Percentiles rank a stretch among this genome's conserved stretches.
Evolutionary conservation across 2,797 vertebrate genomes (phyloP).

Genomic region (Sibirionetta formosa): DNA sequence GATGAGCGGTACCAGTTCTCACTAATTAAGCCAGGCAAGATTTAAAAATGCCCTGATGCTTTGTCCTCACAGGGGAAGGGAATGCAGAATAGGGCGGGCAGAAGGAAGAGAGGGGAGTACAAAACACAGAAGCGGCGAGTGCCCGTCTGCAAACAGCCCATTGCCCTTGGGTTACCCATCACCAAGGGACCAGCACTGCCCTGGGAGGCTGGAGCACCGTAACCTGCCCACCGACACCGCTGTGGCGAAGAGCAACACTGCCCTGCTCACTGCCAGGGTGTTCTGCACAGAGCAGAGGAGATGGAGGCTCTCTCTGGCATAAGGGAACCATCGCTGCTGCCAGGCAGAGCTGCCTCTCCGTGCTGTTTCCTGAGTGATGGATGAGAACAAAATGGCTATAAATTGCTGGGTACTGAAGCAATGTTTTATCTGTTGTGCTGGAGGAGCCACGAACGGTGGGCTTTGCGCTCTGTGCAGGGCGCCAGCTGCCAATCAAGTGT

Average conservation of each 20-base stretch:
- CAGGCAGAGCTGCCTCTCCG: background rate
- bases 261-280: background rate
- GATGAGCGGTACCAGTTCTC: slow-evolving; percentile 71
- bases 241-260: fast-evolving
- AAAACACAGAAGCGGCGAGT: fast-evolving
- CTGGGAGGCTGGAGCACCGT: background rate
- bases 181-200: background rate
- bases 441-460: background rate
- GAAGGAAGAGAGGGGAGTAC: background rate
- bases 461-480: fast-evolving
- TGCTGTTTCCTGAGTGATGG: background rate
- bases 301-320: fast-evolving
- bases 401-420: background rate
- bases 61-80: slow-evolving; percentile 6
- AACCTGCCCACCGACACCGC: background rate
- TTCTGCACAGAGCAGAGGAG: fast-evolving
- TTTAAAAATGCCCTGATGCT: slow-evolving; percentile 59
- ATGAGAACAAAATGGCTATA: background rate
- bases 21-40: slow-evolving; percentile 76
- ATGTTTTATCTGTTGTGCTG: fast-evolving
- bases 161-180: background rate
- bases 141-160: background rate
- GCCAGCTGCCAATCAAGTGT: background rate
- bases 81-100: fast-evolving
- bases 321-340: background rate